These are phyloP conservation scores for Cricetomys ansorgei DNA, from an alignment of 2,113 vertebrate genomes.

Conservation along the genomic window DNA sequence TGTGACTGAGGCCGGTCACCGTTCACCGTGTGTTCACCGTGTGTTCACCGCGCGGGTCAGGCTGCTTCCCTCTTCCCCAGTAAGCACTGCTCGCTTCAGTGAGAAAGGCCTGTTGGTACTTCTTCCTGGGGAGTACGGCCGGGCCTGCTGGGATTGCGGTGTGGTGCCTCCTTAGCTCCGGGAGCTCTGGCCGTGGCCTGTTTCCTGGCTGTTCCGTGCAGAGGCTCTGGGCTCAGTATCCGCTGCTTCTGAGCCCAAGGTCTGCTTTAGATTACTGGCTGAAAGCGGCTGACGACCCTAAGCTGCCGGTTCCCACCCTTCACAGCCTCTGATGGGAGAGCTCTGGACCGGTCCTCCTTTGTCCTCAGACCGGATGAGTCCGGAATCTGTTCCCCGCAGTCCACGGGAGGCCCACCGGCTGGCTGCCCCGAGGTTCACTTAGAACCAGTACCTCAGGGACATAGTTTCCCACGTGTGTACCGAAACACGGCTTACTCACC, in stretches of 20 bases:
- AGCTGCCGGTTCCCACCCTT: not conserved
- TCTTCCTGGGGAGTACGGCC: not conserved
- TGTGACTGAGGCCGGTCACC: not conserved
- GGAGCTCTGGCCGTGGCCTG: not conserved
- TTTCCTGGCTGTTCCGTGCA: not conserved
- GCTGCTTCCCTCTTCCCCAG: not conserved
- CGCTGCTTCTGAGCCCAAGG: not conserved
- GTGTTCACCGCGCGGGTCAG: too few species aligned
- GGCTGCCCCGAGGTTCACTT: not conserved
- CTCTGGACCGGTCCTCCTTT: not conserved
- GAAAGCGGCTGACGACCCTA: not conserved
- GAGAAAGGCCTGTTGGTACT: not conserved
- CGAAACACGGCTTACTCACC: not conserved
- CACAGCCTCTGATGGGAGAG: not conserved
- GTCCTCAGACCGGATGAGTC: not conserved
- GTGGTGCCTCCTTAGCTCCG: not conserved
- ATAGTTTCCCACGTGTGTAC: too few species aligned
- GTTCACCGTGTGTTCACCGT: not conserved
- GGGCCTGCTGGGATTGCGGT: too few species aligned
- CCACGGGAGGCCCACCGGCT: not conserved
- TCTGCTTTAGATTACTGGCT: slow-evolving; percentile 4
- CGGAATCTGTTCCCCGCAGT: not conserved
- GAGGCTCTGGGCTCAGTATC: not conserved
- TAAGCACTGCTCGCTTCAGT: not conserved
- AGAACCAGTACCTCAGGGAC: not conserved